Conservation (phyloP, 2,888 invertebrate species). For the Belgica antarctica region DNA sequence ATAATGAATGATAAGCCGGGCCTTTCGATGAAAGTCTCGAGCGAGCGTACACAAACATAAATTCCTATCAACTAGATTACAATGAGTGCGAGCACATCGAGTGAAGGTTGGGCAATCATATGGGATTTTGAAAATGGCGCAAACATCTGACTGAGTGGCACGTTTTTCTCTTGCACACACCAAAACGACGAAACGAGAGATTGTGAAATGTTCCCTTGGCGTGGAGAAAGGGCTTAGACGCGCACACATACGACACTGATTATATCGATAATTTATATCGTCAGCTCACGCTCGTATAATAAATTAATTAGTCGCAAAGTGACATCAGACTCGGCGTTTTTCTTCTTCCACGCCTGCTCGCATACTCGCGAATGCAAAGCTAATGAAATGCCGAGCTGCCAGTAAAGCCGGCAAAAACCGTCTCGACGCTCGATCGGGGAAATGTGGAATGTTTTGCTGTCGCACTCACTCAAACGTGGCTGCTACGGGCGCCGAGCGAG, state of each 20-base stretch:
- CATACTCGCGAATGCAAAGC: too few species aligned
- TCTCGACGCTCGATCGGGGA: neutral
- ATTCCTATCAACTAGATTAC: too few species aligned
- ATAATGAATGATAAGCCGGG: too few species aligned
- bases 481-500: neutral
- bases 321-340: conserved; percentile 34
- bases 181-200: neutral
- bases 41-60: too few species aligned
- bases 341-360: neutral
- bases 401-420: conserved; percentile 30
- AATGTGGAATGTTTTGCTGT: conserved; percentile 18
- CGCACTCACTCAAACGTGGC: conserved; percentile 18
- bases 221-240: neutral
- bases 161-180: conserved; percentile 32
- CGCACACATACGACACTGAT: neutral
- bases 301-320: conserved; percentile 36
- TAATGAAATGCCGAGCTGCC: conserved; percentile 17
- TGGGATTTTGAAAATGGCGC: conserved; percentile 41
- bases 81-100: too few species aligned
- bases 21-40: too few species aligned
- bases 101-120: conserved; percentile 39
- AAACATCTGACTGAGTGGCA: conserved; percentile 38
- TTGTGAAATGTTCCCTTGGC: neutral
- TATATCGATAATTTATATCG: conserved; percentile 25
- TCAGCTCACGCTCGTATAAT: conserved; percentile 31